Conservation (phyloP, 2,888 invertebrate genomes). For the Carabus problematicus region DNA sequence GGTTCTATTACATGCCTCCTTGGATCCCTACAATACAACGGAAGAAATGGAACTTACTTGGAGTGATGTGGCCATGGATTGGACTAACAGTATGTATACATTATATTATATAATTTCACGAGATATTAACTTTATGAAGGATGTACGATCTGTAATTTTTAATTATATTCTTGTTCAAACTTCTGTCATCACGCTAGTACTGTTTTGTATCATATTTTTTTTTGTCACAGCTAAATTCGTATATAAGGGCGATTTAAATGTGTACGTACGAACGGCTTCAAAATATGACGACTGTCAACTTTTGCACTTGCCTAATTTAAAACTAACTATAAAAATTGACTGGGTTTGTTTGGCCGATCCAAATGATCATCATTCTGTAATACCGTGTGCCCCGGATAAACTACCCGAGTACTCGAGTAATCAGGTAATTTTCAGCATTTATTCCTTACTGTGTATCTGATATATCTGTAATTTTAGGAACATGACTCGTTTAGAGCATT, state of each 20-base stretch:
- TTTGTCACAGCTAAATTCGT: conserved; percentile 74
- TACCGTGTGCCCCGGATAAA: conserved; percentile 95
- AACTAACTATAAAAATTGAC: conserved; percentile 80
- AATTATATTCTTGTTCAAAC: too few species aligned
- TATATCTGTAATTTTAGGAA: conserved; percentile 62
- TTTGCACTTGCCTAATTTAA: conserved; percentile 88
- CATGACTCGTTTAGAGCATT: conserved; percentile 97
- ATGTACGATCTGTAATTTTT: too few species aligned
- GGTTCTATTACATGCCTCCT: conserved; percentile 90
- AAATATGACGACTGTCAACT: conserved; percentile 98
- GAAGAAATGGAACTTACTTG: conserved; percentile 99
- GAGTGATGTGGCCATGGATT: conserved; percentile 91
- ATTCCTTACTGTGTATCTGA: conserved; percentile 12
- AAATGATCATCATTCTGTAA: conserved; percentile 94
- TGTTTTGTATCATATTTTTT: conserved; percentile 6
- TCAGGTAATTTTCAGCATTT: conserved; percentile 64
- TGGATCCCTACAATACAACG: conserved; percentile 98
- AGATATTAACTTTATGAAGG: too few species aligned
- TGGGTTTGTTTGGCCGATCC: conserved; percentile 95
- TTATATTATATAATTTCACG: background rate
- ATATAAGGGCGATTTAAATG: conserved; percentile 91
- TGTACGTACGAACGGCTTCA: conserved; percentile 95
- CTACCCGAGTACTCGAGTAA: conserved; percentile 96
- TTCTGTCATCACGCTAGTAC: too few species aligned
- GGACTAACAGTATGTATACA: conserved; percentile 80